Evolutionary conservation across 1,140 invertebrate genomes (phyloP).

Genomic region (Pomacea maculata): DNA sequence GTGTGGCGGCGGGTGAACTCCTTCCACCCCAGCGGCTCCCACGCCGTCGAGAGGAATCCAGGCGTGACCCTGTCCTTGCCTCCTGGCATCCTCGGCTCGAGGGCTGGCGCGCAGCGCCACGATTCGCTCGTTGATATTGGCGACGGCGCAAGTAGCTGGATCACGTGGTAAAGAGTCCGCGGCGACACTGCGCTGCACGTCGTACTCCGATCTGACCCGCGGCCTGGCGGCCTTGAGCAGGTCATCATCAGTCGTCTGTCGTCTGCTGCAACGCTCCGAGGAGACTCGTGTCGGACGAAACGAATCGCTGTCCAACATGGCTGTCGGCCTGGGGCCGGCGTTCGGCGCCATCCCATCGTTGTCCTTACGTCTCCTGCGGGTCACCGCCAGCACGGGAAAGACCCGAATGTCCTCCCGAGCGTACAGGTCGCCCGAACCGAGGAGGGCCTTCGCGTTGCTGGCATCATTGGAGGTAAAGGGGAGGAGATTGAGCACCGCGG

Average conservation of each 20-base stretch:
- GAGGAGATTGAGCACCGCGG: conserved; percentile 41
- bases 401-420: conserved; percentile 17
- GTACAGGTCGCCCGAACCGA: neutral
- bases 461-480: conserved; percentile 36
- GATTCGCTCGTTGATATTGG: conserved; percentile 15
- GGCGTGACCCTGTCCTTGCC: neutral
- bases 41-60: neutral
- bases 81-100: neutral
- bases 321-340: too few species aligned
- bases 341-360: neutral
- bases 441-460: neutral
- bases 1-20: neutral
- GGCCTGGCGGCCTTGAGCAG: too few species aligned
- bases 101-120: neutral
- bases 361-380: conserved; percentile 8
- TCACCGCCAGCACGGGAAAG: conserved; percentile 45
- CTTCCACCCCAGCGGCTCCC: neutral
- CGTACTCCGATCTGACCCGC: too few species aligned
- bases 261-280: too few species aligned
- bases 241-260: too few species aligned
- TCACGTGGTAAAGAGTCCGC: conserved; percentile 2
- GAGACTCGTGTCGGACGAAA: too few species aligned
- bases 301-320: too few species aligned
- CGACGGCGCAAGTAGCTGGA: conserved; percentile 10
- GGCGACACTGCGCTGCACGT: neutral